Evolutionary conservation across 2,888 invertebrate species (phyloP).

Genomic region (Coremacera marginata): DNA sequence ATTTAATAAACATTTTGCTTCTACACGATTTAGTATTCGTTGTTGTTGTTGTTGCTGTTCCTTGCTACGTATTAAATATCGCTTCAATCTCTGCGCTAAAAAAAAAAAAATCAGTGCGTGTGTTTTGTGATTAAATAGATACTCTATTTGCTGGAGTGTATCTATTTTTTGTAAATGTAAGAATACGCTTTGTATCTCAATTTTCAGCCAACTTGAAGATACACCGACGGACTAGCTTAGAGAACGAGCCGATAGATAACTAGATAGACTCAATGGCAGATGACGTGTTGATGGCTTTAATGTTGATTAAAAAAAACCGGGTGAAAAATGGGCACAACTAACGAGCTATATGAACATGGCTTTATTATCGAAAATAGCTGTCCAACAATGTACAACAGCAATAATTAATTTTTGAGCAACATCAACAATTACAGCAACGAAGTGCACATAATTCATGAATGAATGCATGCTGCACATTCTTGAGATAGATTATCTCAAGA

Average conservation of each 20-base stretch:
- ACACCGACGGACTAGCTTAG: neutral
- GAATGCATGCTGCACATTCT: too few species aligned
- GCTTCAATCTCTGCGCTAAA: slow-evolving; percentile 9
- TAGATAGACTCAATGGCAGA: neutral
- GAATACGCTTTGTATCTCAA: neutral
- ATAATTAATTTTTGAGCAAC: neutral
- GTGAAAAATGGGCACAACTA: neutral
- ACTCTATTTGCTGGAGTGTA: neutral
- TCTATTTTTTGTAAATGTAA: too few species aligned
- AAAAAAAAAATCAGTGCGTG: slow-evolving; percentile 35
- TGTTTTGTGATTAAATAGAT: slow-evolving; percentile 33
- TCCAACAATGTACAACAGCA: neutral
- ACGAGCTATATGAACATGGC: slow-evolving; percentile 22
- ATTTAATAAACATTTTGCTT: slow-evolving; percentile 52
- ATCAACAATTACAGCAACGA: neutral
- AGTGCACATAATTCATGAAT: neutral
- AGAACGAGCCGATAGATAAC: neutral
- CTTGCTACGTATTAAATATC: slow-evolving; percentile 30
- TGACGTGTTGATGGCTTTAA: slow-evolving; percentile 32
- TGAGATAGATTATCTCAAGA: neutral
- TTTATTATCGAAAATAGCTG: slow-evolving; percentile 13
- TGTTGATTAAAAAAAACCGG: slow-evolving; percentile 22
- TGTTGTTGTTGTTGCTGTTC: slow-evolving; percentile 13
- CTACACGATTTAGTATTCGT: neutral
- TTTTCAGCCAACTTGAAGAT: neutral